These are phyloP conservation scores for Aspiorhynchus laticeps DNA, from an alignment of 2,113 vertebrate genomes.

Conservation along the genomic window DNA sequence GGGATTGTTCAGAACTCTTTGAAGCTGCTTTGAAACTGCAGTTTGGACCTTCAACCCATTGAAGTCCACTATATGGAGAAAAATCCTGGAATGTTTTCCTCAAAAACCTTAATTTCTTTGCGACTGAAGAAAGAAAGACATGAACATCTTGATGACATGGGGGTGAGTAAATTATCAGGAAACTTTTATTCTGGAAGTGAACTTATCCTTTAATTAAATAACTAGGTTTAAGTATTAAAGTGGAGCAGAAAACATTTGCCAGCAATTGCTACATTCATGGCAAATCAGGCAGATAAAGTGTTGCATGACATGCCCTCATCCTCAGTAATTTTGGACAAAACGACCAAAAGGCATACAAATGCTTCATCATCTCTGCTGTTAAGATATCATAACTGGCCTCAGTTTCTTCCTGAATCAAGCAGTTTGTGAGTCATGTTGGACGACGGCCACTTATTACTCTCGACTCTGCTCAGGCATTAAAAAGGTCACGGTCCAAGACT, in stretches of 20 bases:
- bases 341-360: conserved; percentile 20
- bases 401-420: conserved; percentile 35
- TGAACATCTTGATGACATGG: no score
- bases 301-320: background rate
- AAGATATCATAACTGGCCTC: conserved; percentile 28
- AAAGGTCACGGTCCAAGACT: background rate
- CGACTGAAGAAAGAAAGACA: no score
- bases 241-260: background rate
- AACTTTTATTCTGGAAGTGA: no score
- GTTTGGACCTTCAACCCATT: no score
- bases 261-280: background rate
- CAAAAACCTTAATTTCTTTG: no score
- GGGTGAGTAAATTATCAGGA: no score
- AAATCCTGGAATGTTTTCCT: no score
- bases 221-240: background rate
- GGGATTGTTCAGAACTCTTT: no score
- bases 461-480: background rate
- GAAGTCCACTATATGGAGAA: no score
- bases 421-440: background rate
- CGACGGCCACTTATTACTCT: background rate
- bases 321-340: background rate
- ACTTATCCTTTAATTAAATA: no score
- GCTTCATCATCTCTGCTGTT: conserved; percentile 27
- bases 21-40: no score
- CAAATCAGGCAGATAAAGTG: conserved; percentile 48